Conservation (phyloP, 2,797 vertebrate species). For the Nasua narica region DNA sequence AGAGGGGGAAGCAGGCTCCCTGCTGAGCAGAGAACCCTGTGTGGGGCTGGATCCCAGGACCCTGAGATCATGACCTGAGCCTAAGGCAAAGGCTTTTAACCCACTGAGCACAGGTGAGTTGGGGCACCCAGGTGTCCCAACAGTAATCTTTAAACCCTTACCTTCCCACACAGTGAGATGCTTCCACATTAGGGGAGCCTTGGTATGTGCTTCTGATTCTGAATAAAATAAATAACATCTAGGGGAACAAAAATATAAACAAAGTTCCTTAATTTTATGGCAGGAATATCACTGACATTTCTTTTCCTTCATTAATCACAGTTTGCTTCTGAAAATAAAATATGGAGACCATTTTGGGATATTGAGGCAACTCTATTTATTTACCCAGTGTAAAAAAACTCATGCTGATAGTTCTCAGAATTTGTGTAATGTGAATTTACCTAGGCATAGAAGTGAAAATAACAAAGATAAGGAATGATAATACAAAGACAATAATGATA, state of each 20-base stretch:
- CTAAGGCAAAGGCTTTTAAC: too few species aligned
- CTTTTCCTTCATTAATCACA: background rate
- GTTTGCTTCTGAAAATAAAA: conserved; percentile 1
- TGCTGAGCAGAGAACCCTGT: too few species aligned
- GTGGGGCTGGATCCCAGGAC: too few species aligned
- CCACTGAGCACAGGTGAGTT: too few species aligned
- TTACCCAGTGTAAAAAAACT: background rate
- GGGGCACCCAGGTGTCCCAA: background rate
- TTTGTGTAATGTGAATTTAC: background rate
- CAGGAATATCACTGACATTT: background rate
- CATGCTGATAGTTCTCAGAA: background rate
- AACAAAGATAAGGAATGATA: background rate
- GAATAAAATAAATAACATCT: background rate
- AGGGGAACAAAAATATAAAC: background rate
- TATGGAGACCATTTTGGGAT: background rate
- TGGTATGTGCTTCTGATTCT: background rate
- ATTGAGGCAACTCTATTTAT: background rate
- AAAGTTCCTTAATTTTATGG: background rate
- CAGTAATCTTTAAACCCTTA: background rate
- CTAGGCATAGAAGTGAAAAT: background rate
- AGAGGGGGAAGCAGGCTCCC: too few species aligned
- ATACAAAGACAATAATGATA: background rate
- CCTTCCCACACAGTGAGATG: background rate
- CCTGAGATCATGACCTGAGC: too few species aligned
- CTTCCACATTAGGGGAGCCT: background rate